These are phyloP conservation scores for Nomada lathburiana DNA, from an alignment of 2,888 invertebrate species.

Conservation along the genomic window DNA sequence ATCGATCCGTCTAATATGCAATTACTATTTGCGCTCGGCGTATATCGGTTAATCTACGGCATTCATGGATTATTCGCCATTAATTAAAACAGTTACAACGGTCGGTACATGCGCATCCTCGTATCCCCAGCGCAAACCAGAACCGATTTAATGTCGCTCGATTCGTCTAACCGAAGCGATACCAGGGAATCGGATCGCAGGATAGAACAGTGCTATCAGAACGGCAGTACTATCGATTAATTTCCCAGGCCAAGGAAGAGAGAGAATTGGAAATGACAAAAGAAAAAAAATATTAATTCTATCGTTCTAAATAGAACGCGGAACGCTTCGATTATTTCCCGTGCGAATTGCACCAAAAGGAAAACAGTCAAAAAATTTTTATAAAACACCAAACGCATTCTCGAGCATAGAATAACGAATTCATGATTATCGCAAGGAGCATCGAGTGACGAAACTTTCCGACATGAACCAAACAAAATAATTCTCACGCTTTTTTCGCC, in stretches of 20 bases:
- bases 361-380: too few species aligned
- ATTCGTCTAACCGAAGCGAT: slow-evolving; percentile 17
- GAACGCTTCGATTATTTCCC: neutral
- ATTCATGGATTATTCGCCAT: slow-evolving; percentile 46
- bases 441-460: too few species aligned
- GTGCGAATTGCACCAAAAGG: too few species aligned
- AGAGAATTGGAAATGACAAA: neutral
- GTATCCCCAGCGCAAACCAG: neutral
- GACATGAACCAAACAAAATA: too few species aligned
- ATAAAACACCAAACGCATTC: too few species aligned
- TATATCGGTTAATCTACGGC: slow-evolving; percentile 38
- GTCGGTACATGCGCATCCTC: slow-evolving; percentile 23
- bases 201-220: slow-evolving; percentile 14
- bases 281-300: too few species aligned
- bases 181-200: slow-evolving; percentile 2
- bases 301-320: neutral
- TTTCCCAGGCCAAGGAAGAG: neutral
- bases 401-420: too few species aligned
- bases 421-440: too few species aligned
- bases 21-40: slow-evolving; percentile 46
- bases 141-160: slow-evolving; percentile 17
- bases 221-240: neutral
- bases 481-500: too few species aligned
- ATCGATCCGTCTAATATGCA: slow-evolving; percentile 56
- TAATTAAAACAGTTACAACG: slow-evolving; percentile 53